Evolutionary conservation across 2,888 invertebrate genomes (phyloP), one percentile per base, ranked within the genome.

Genomic region (Galerucella pusilla): DNA sequence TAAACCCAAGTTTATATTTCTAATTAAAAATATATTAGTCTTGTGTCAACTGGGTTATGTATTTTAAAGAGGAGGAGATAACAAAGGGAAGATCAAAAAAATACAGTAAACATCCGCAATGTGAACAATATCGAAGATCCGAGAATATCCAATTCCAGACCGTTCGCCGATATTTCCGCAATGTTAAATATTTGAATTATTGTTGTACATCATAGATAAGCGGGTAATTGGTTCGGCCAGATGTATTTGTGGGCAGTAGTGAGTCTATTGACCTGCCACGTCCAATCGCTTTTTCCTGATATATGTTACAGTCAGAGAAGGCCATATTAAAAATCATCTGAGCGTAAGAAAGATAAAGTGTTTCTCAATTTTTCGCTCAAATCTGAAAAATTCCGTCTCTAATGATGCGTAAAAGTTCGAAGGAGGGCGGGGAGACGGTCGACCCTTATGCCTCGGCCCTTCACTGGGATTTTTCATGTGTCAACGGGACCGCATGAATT

Each of bases 291-390:
- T 81, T 80, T 76, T 79, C 67, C 79, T 82, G 82, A 82, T 81
- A 82, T 80, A 83, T 82, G 82, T 80, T 80, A 79, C 77, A 79
- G 81, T 81, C 81, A 78, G 72, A 75, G 79, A 77, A 79, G 79
- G 78, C 82, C 84, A 84, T 85, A 84, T 84, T 84, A 84, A 85
- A 82, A 82, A 80, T 80, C 84, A 83, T 82, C 83, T 82, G 82
- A 85, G 83, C 85, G 85, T 84, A 83, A 85, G 82, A 80, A 82
- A 84, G 85, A 85, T 85, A 85, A 85, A 85, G 83, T 84, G 84
- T 85, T 84, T 85, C 84, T 81, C 83, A 83, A 78, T 83, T 80
- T 81, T 78, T 78, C 80, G 77, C 73, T 78, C 78, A 73, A 79
- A 82, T 77, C 77, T 76, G 74, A 74, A 77, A 72, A 78, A 77